Evolutionary conservation across 1,140 invertebrate species (phyloP).

Genomic region (Drosophila parvula): DNA sequence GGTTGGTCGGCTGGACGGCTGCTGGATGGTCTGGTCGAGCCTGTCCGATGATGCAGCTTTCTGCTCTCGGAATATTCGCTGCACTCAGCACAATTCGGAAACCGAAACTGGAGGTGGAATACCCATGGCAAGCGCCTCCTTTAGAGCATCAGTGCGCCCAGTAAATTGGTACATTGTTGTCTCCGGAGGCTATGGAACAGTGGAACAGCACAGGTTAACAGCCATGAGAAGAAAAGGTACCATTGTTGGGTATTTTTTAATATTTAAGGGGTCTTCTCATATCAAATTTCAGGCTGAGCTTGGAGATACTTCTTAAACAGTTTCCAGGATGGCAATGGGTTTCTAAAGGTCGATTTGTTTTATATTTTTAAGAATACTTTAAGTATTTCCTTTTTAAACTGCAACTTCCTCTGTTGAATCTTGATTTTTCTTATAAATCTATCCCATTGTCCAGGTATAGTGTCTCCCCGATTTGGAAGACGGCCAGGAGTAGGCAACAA

Average conservation of each 20-base stretch:
- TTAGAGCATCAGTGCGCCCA: conserved; percentile 22
- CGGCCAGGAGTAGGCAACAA: conserved; percentile 51
- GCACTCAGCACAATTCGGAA: conserved; percentile 67
- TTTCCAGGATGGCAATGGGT: background rate
- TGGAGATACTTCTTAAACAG: background rate
- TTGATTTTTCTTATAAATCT: background rate
- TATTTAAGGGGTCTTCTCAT: background rate
- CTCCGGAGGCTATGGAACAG: conserved; percentile 40
- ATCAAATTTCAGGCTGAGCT: background rate
- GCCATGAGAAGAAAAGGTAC: background rate
- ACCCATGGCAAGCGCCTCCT: conserved; percentile 13
- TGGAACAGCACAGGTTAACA: conserved; percentile 19
- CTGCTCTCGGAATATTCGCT: conserved; percentile 59
- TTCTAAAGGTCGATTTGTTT: too few species aligned
- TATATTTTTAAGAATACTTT: background rate
- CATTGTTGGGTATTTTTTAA: background rate
- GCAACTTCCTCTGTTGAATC: too few species aligned
- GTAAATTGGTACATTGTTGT: conserved; percentile 49
- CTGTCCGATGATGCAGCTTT: conserved; percentile 48
- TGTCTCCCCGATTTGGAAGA: conserved; percentile 15
- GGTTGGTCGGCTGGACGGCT: conserved; percentile 4
- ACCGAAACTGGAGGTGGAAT: conserved; percentile 10
- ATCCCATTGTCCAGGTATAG: conserved; percentile 15
- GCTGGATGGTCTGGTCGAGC: background rate
- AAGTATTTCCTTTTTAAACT: background rate